Evolutionary conservation across 2,797 vertebrate species (phyloP), one percentile per base, ranked within the genome.

Genomic region (Alectoris magna): DNA sequence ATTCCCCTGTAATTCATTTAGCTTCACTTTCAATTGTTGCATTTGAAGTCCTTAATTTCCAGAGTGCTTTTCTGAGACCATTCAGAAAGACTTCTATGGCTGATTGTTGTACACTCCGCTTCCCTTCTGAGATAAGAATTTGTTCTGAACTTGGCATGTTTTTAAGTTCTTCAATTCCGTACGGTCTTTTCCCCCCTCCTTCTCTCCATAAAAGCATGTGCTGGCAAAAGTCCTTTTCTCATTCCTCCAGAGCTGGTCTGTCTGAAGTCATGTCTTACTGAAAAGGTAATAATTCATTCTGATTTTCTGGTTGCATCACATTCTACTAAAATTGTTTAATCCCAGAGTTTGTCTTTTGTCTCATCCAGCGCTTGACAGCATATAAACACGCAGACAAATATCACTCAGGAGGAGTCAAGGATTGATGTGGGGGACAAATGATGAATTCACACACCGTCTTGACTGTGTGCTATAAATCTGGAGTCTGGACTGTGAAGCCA

Each of bases 11-110:
- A 93, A 76, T 93, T 95, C 85, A 94, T 94, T 91, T 72, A 81
- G 91, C 70, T 94, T 95, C 93, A 69, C 66, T 93, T 94, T 86
- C 87, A 90, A 26, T 79, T 76, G 84, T 76, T 94, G 62, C 46
- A 67, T 77, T 82, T 84, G 62, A 94, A 94, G 77, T 49, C 68
- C 34, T 68, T 94, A 88, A 94, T 91, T 95, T 91, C 71, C 72
- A 86, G 73, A 66, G 55, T 58, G 38, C 16, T 19, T 78, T 87
- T 94, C 71, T 9, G 12, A 95, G 64, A 91, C 24, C 60, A 87
- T 86, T 95, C 70, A 70, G 43, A 60, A 76, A 60, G 46, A 93
- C 78, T 94, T 95, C 88, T 86, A 53, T 26, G 68, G 55, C n/a
- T 82, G 69, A 91, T 81, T 84, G 68, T 81, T 82, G 75, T 38